A percentile compares a stretch with the other conserved stretches of the same genome.
These are phyloP conservation scores for Pachypeltis micranthus DNA, from an alignment of 1,140 invertebrate genomes.

Conservation along the genomic window DNA sequence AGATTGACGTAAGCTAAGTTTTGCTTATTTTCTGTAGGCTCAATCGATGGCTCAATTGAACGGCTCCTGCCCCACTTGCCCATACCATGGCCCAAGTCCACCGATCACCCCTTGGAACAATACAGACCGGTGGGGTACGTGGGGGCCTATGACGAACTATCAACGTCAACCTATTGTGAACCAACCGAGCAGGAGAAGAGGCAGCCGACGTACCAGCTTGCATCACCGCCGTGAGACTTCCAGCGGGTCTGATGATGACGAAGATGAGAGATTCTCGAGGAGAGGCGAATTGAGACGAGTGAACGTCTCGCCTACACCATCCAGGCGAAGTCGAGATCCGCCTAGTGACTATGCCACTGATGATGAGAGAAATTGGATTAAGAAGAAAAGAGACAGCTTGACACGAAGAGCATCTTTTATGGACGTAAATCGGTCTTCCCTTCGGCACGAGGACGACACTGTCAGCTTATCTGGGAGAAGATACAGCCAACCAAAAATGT, in stretches of 20 bases:
- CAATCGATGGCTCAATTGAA: slow-evolving; percentile 57
- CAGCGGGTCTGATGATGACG: neutral
- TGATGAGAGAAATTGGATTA: slow-evolving; percentile 14
- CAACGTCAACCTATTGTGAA: slow-evolving; percentile 11
- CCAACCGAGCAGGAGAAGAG: neutral
- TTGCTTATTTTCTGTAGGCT: slow-evolving; percentile 37
- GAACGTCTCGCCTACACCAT: slow-evolving; percentile 9
- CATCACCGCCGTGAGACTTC: neutral
- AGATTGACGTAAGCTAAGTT: too few relatives aligned
- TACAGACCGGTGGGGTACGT: neutral
- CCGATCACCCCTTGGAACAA: neutral
- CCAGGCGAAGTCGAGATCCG: slow-evolving; percentile 12
- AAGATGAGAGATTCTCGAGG: neutral
- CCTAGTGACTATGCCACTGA: slow-evolving; percentile 27
- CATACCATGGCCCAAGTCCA: slow-evolving; percentile 34
- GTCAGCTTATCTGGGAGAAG: slow-evolving; percentile 13
- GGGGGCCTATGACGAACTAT: neutral
- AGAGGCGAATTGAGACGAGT: slow-evolving; percentile 2
- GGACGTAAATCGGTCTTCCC: neutral
- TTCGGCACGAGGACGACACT: slow-evolving; percentile 13
- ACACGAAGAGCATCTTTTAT: neutral
- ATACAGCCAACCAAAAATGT: slow-evolving; percentile 1
- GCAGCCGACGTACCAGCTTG: neutral
- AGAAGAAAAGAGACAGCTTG: slow-evolving; percentile 13
- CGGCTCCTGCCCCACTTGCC: slow-evolving; percentile 44